phyloP scores from a whole-genome alignment of 30 jellyfish, hydroid and myxozoan species.

The Aurelia sp. region DNA sequence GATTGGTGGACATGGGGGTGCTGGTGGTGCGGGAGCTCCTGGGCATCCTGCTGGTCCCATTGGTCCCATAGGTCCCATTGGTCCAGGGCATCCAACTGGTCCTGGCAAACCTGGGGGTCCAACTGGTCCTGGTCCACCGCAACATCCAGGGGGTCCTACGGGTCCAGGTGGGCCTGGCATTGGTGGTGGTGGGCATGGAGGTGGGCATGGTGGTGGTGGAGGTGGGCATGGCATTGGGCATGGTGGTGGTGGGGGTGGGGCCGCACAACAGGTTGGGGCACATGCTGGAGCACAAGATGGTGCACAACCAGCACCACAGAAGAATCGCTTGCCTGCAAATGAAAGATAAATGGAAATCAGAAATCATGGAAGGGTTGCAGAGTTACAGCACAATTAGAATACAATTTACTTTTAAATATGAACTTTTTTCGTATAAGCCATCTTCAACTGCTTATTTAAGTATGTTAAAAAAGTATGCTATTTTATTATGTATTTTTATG shows the following conservation, averaged over 20 bases:
- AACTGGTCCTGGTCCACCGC: constrained; percentile 95
- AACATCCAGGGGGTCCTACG: constrained; percentile 84
- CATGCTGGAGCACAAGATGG: constrained; percentile 96
- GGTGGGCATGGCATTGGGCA: constrained; percentile 67
- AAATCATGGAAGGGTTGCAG: neutral
- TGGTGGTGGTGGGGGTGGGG: constrained; percentile 92
- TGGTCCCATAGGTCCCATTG: constrained; percentile 92
- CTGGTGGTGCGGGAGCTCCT: constrained; percentile 91
- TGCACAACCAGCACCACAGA: constrained; percentile 84
- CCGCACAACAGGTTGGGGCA: constrained; percentile 91
- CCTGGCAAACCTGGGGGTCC: constrained; percentile 99
- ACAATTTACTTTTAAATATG: too few species aligned
- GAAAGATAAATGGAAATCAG: constrained; percentile 6
- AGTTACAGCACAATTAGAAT: neutral
- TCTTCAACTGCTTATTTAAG: too few species aligned
- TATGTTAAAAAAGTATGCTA: too few species aligned
- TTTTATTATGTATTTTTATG: too few species aligned
- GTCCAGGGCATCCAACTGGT: constrained; percentile 87
- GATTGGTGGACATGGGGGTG: constrained; percentile 94
- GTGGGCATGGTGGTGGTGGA: constrained; percentile 60
- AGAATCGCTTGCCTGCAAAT: constrained; percentile 53
- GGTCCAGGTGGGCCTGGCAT: constrained; percentile 95
- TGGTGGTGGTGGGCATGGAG: constrained; percentile 70
- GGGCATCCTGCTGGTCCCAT: constrained; percentile 97
- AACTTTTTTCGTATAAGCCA: too few species aligned